Evolutionary conservation across 1,140 invertebrate genomes (phyloP), one percentile per base, ranked within the genome.

Genomic region (Druon quercuslanigerum): DNA sequence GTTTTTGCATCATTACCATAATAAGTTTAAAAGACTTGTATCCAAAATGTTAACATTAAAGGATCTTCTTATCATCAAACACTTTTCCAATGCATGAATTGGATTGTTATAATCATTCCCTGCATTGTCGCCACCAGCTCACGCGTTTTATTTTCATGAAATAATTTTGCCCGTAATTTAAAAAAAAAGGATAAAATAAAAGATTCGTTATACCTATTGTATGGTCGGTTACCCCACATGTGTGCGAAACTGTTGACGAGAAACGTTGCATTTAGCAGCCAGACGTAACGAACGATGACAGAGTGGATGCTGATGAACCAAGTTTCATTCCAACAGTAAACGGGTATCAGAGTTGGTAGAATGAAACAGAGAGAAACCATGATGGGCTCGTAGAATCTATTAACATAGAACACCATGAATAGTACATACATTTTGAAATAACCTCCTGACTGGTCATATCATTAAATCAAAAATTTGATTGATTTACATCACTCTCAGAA

Each of bases 241-340:
- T 98, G 96, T 20, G 96, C 96, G 74, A 95, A 94, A 85, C 95
- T 96, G 89, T 99, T 99, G 50, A 99, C 97, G 8, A 95, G 92
- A 96, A 97, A 98, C 14, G 97, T 98, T 76, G 94, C 94, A 91
- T 99, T 96, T 60, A 99, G 92, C 14, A 92, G 93, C 78, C 94
- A 86, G 11, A 94, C 92, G 88, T 98, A 98, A n/a, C 97, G 94
- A 95, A 87, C 20, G 91, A 93, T 82, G 93, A 93, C 8, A 93
- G 92, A 81, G 94, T 91, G 75, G 94, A 94, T 14, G 93, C 91
- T 86, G 86, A 92, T 89, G 16, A 84, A 84, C 89, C 94, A 94
- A 4, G 88, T 90, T 88, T 99, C 98, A 19, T 92, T 92, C 96
- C 96, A 98, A 14, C 91, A 91, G 78, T 93, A 94, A 2, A 94